A percentile compares a stretch with the other conserved stretches of the same genome.
Evolutionary conservation across 2,113 vertebrate genomes (phyloP).

Genomic region (Ahaetulla prasina): DNA sequence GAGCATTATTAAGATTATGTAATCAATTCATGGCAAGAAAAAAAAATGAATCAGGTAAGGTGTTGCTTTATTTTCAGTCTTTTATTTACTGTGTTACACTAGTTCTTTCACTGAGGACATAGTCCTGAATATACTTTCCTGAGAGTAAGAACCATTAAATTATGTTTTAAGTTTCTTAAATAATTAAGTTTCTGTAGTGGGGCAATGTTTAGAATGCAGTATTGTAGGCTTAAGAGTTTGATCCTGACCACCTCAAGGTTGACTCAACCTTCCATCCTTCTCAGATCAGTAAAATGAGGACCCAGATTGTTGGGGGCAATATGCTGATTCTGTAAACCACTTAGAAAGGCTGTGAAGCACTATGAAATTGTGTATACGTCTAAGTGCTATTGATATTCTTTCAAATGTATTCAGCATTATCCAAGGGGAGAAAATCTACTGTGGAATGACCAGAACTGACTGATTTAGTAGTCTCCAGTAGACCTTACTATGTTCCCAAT

Average conservation of each 20-base stretch:
- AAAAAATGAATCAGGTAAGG: not conserved
- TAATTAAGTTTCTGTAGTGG: not conserved
- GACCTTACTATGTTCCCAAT: not conserved
- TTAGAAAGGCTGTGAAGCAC: not conserved
- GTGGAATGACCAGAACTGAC: not conserved
- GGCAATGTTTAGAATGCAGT: not conserved
- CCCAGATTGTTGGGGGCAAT: not conserved
- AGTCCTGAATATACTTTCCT: not conserved
- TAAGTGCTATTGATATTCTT: not conserved
- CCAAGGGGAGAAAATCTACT: not conserved
- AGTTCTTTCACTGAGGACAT: not conserved
- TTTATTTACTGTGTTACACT: not conserved
- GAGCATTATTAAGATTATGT: not conserved
- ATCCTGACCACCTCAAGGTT: not conserved
- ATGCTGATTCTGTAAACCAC: not conserved
- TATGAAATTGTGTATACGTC: not conserved
- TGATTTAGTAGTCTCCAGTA: not conserved
- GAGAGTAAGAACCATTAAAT: not conserved
- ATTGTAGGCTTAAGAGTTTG: not conserved
- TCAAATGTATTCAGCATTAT: not conserved
- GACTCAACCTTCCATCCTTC: not conserved
- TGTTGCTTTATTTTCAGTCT: not conserved
- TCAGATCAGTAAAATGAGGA: not conserved
- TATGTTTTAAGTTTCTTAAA: not conserved
- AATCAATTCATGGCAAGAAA: not conserved